phyloP scores from a whole-genome alignment of 2,888 invertebrate genomes.

The Cheilosia vernalis region DNA sequence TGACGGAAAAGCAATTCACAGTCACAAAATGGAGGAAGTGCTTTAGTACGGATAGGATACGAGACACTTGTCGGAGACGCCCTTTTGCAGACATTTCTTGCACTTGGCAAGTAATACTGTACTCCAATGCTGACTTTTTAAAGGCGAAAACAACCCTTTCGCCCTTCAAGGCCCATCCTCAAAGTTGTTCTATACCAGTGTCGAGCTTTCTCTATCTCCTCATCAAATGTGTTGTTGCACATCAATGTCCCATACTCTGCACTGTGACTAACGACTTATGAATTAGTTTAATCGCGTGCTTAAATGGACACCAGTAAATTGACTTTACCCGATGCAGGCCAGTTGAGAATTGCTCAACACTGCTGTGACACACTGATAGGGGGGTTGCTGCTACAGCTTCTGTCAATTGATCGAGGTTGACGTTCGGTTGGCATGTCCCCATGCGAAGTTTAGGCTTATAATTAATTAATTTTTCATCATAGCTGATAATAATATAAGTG shows the following conservation, averaged over 20 bases:
- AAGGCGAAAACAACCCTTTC: not conserved
- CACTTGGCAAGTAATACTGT: conserved; percentile 3
- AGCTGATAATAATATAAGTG: conserved; percentile 56
- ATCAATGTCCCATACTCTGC: conserved; percentile 40
- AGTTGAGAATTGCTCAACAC: conserved; percentile 22
- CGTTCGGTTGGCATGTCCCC: conserved; percentile 53
- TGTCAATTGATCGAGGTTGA: conserved; percentile 38
- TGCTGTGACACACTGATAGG: conserved; percentile 41
- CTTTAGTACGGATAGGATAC: no score
- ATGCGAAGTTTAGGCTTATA: conserved; percentile 53
- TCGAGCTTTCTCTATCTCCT: not conserved
- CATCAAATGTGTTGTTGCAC: conserved; percentile 22
- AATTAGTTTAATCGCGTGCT: conserved; percentile 76
- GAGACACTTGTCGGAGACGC: no score
- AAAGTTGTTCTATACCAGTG: not conserved
- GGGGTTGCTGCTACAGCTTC: not conserved
- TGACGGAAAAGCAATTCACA: no score
- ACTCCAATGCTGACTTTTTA: not conserved
- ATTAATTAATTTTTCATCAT: conserved; percentile 74
- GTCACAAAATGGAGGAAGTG: no score
- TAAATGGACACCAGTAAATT: conserved; percentile 30
- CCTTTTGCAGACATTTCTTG: no score
- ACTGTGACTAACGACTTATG: conserved; percentile 77
- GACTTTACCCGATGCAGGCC: conserved; percentile 10
- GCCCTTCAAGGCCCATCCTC: not conserved